phyloP scores from a whole-genome alignment of 2,797 vertebrate genomes.

The Botia almorhae region DNA sequence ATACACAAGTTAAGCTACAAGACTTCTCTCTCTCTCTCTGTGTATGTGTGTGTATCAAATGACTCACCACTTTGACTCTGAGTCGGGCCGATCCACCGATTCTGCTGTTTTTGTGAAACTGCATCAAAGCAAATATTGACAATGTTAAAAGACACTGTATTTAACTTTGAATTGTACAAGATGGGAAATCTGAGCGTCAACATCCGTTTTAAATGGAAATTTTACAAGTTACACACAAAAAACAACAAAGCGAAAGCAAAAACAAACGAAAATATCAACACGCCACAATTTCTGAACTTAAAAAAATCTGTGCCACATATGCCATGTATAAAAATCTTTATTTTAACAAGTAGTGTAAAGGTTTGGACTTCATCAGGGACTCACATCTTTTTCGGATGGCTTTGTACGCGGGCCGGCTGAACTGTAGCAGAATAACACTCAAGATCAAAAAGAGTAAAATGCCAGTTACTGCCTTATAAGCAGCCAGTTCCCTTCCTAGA shows the following conservation, averaged over 20 bases:
- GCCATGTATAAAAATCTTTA: background rate
- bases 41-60: conserved; percentile 16
- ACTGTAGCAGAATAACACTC: conserved; percentile 65
- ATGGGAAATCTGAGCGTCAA: background rate
- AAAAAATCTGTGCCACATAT: background rate
- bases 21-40: conserved; percentile 25
- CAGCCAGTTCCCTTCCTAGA: conserved; percentile 54
- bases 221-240: background rate
- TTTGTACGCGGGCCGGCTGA: conserved; percentile 63
- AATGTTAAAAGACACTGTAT: background rate
- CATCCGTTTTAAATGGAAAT: background rate
- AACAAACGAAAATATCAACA: background rate
- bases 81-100: conserved; percentile 78
- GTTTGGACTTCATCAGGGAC: conserved; percentile 40
- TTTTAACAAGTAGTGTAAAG: background rate
- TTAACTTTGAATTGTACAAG: background rate
- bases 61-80: conserved; percentile 81
- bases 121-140: conserved; percentile 30
- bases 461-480: conserved; percentile 67
- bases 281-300: background rate
- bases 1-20: background rate
- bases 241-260: background rate
- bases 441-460: conserved; percentile 69
- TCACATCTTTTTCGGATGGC: conserved; percentile 74
- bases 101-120: conserved; percentile 74